Percentiles rank a stretch among this genome's conserved stretches.
Conservation (phyloP, 1,140 invertebrate genomes). For the Microplitis demolitor region DNA sequence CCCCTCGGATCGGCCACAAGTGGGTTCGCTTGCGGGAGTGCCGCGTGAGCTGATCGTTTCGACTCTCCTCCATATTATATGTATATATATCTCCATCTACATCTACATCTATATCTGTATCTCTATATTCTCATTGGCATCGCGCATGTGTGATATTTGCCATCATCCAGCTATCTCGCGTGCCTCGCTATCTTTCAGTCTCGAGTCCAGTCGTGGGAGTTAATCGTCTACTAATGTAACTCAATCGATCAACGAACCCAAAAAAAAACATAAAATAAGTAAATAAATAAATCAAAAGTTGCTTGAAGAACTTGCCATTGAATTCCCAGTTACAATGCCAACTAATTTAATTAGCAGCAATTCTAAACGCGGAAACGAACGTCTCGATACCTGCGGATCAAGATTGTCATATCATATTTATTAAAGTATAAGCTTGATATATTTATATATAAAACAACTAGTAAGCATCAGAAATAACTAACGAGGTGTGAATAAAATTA, state of each 20-base stretch:
- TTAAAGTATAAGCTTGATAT: not conserved
- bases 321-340: not conserved
- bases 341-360: no score
- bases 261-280: no score
- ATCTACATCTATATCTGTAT: not conserved
- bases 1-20: constrained; percentile 14
- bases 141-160: not conserved
- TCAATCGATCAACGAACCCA: constrained; percentile 7
- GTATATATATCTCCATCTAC: not conserved
- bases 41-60: not conserved
- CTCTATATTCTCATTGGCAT: not conserved
- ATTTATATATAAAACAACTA: constrained; percentile 1
- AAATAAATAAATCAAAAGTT: no score
- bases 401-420: no score
- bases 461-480: constrained; percentile 43
- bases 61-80: not conserved
- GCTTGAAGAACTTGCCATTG: not conserved
- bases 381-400: no score
- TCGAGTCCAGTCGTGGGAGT: not conserved
- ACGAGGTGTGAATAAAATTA: constrained; percentile 53
- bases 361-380: no score
- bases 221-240: not conserved
- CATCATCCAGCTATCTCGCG: constrained; percentile 4
- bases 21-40: constrained; percentile 17
- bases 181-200: constrained; percentile 10